Conservation (phyloP, 2,113 vertebrate genomes). For the Oxygymnocypris stewartii region DNA sequence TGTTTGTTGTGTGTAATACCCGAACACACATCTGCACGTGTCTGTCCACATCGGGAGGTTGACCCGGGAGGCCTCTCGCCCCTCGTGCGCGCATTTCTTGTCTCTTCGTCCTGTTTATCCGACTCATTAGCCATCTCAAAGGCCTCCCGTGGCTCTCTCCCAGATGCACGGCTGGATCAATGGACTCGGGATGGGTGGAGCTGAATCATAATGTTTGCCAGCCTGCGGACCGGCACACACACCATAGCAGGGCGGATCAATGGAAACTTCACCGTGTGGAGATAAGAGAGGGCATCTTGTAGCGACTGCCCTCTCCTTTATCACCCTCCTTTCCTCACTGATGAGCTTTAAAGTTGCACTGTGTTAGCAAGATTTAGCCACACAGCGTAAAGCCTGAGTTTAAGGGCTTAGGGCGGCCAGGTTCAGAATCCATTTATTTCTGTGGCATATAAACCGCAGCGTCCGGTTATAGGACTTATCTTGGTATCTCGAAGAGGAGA, state of each 20-base stretch:
- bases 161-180: conserved; percentile 48
- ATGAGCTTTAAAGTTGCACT: conserved; percentile 42
- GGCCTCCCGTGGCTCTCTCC: conserved; percentile 35
- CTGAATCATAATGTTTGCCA: conserved; percentile 55
- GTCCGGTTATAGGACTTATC: conserved; percentile 8
- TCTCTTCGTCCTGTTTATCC: conserved; percentile 48
- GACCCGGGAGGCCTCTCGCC: conserved; percentile 45
- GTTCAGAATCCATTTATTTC: conserved; percentile 23
- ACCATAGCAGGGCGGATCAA: conserved; percentile 36
- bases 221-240: conserved; percentile 45
- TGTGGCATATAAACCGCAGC: not conserved
- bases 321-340: conserved; percentile 40
- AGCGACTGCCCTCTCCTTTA: conserved; percentile 48
- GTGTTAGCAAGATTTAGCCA: conserved; percentile 38
- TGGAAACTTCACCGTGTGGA: conserved; percentile 46
- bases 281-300: conserved; percentile 54
- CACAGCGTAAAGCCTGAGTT: conserved; percentile 16
- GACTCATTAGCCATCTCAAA: conserved; percentile 55
- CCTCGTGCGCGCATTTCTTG: not conserved
- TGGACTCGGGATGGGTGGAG: conserved; percentile 44
- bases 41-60: conserved; percentile 27
- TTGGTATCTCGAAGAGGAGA: conserved; percentile 2
- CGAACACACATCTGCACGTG: not conserved
- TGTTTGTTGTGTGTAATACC: not conserved
- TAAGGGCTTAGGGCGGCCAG: conserved; percentile 33